Percentiles rank a stretch among this genome's conserved stretches.
These are phyloP conservation scores for Turnix velox DNA, from an alignment of 2,113 vertebrate species.

Conservation along the genomic window DNA sequence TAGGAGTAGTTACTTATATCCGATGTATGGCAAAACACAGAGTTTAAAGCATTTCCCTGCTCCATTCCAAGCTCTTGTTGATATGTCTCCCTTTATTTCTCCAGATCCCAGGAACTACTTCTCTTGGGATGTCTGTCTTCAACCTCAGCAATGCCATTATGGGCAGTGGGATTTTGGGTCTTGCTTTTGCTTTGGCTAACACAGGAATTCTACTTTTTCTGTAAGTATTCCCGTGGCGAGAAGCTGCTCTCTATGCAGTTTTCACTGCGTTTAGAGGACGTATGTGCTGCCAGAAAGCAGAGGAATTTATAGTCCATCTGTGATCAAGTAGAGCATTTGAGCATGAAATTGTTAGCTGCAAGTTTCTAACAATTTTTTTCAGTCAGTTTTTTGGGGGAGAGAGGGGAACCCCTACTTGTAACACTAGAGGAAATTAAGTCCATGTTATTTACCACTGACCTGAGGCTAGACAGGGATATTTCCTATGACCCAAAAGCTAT, in stretches of 20 bases:
- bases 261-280: slow-evolving; percentile 1
- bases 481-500: neutral
- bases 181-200: slow-evolving; percentile 80
- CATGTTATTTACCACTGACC: neutral
- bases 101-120: slow-evolving; percentile 77
- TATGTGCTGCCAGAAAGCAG: neutral
- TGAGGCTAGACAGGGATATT: neutral
- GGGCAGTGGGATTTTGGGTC: slow-evolving; percentile 82
- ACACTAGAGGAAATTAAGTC: neutral
- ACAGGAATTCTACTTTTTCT: slow-evolving; percentile 79
- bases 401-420: neutral
- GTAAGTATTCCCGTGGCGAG: slow-evolving; percentile 65
- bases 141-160: slow-evolving; percentile 83
- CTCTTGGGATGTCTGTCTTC: slow-evolving; percentile 77
- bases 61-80: neutral
- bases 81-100: neutral
- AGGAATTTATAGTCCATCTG: neutral
- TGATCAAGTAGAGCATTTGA: neutral
- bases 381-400: rapidly evolving
- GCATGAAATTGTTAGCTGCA: neutral
- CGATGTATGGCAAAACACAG: neutral
- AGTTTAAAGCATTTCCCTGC: neutral
- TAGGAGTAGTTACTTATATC: neutral
- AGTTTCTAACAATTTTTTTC: neutral
- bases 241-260: neutral